These are phyloP conservation scores for Chalcis sispes DNA, from an alignment of 2,888 invertebrate species.

Conservation along the genomic window DNA sequence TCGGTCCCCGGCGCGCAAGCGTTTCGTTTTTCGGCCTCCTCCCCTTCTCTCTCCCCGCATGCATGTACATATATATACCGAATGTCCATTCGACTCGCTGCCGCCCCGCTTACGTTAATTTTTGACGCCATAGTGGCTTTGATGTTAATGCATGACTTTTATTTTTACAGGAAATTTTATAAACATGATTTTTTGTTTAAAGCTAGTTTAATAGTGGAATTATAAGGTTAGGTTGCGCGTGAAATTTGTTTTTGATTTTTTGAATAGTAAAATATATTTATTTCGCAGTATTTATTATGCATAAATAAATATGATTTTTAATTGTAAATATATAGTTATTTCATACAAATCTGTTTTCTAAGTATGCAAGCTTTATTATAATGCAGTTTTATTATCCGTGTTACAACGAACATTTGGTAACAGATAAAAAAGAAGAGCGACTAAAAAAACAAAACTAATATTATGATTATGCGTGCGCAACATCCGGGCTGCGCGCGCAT, in stretches of 20 bases:
- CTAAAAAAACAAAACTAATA: not conserved
- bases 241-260: not conserved
- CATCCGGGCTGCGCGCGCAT: slow-evolving; percentile 24
- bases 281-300: too few species aligned
- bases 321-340: not conserved
- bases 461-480: slow-evolving; percentile 19
- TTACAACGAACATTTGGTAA: not conserved
- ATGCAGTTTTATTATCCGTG: too few species aligned
- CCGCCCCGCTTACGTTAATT: slow-evolving; percentile 18
- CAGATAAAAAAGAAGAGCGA: not conserved
- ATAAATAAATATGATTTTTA: too few species aligned
- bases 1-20: slow-evolving; percentile 15
- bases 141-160: not conserved
- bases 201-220: not conserved
- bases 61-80: slow-evolving; percentile 4
- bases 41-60: not conserved
- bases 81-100: not conserved
- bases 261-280: too few species aligned
- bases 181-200: not conserved
- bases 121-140: slow-evolving; percentile 25
- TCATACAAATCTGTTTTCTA: not conserved
- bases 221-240: slow-evolving; percentile 6
- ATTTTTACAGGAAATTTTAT: not conserved
- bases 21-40: slow-evolving; percentile 18
- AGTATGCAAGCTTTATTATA: too few species aligned